Evolutionary conservation across 2,797 vertebrate species (phyloP), one percentile per base, ranked within the genome.

Genomic region (Malurus leucopterus): DNA sequence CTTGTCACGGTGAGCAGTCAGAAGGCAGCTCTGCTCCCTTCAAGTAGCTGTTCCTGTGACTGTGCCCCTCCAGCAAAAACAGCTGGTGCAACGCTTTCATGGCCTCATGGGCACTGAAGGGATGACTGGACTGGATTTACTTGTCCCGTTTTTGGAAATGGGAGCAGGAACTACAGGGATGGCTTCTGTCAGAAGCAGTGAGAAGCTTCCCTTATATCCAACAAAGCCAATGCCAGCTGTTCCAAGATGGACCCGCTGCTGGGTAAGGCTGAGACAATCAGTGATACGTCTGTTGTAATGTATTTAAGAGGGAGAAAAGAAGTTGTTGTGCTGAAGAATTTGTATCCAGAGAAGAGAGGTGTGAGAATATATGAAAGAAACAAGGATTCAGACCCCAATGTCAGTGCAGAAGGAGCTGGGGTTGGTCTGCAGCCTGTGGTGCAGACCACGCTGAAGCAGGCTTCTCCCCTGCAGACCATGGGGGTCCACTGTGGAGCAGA

Each of bases 241-340:
- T 70, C 19, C 27, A 57, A 27, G 50, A 20, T 38, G 22, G 8
- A 36, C 9, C 13, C 4, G 4, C n/a, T 15, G 21, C 43, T 50
- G 43, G 50, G 50, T 23, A 63, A 63, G 27, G 12, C 82, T n/a
- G 36, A 77, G 43, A 23, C 49, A 6, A 63, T 27, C 43, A 62
- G 8, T 1, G 0, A n/a, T 20, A 8, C 5, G 1, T 43, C 22
- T 49, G 6, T 29, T 27, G 36, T 24, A 70, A 38, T 6, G 9
- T 24, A 17, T 44, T 63, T 55, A 43, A 63, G 30, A 30, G 24
- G 13, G 26, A 23, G 18, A 24, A 43, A 55, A 47, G 3, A 71
- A 50, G 36, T 5, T 70, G 36, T n/a, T 55, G 13, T n/a, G 27
- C 64, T 43, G n/a, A 55, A 43, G 5, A 43, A 70, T 43, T 36